Base-by-base conservation (phyloP, 2,797 vertebrate species). In the Columba guinea region DNA sequence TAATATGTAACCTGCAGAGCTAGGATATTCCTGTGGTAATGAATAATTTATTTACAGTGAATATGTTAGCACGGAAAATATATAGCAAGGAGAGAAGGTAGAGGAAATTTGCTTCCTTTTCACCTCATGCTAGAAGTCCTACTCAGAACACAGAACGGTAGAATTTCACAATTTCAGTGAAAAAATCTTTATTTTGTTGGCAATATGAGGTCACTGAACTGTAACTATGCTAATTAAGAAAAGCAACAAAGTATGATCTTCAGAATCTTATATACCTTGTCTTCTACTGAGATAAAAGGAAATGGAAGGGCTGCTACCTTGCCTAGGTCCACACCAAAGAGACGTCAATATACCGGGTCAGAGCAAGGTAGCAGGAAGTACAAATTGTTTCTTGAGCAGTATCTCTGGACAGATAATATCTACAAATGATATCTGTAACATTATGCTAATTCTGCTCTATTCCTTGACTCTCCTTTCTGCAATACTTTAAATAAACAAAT, bases 41-140 rank as follows among this genome's bases (percentile, higher is more conserved):
- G 48, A 96, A 68, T 84, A 62, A 93, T 80, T 94, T 80, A 51
- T 90, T 84, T 78, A 67, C 90, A 83, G 28, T 73, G 63, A 88
- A 83, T 89, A 60, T 0, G 1, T 52, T 51, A 83, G 49, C 30
- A 60, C 6, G 37, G 79, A 85, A 59, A 78, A 56, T 56, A 39
- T 6, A 11, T 34, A 75, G 49, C 35, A 87, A 80, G 52, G 74
- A 86, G n/a, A 88, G 59, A 81, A 83, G 4, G 48, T 44, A 91
- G 17, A 95, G 37, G 30, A 64, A 55, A 30, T 39, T 87, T 73
- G 90, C 52, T 90, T 95, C 51, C 13, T 80, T 32, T 79, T 65
- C 10, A 12, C 53, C 62, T 34, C 35, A 63, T 27, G 51, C 12
- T 48, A 30, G 67, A 74, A 59, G 13, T n/a, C 75, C 19, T 48